Evolutionary conservation across 2,888 invertebrate species (phyloP), one percentile per base, ranked within the genome.

Genomic region (Chironomus riparius): DNA sequence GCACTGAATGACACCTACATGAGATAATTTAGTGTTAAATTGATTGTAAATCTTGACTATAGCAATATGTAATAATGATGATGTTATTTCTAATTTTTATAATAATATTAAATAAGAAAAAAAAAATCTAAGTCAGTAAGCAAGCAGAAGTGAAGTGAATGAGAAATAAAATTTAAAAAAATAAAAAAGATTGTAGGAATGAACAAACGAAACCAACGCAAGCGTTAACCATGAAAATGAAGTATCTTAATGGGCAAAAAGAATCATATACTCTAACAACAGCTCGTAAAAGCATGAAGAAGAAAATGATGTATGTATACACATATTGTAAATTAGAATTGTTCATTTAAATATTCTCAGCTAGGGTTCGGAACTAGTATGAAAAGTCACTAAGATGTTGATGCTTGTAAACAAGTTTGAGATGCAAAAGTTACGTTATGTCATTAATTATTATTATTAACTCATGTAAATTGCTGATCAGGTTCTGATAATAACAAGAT

Each of bases 261-360:
- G 84, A 84, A 79, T 83, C 84, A 77, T 84, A 84, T 79, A 82
- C 83, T 77, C 78, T 84, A 78, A 83, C 84, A 69, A 65, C 48
- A 18, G 83, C 83, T 73, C 83, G 84, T 78, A 84, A 83, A 10
- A 38, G 38, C 38, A 38, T 38, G 38, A 38, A 38, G 38, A 38
- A 38, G 38, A 38, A 38, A 50, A 79, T 83, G 78, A 80, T 83
- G 84, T 84, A 83, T 78, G 84, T 82, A 82, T 65, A 21, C 21
- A 65, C 18, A 65, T 24, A 21, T 24, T 65, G 38, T 38, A 38
- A 38, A 38, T 38, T 38, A 38, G 10, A 38, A 38, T 38, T 38
- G 38, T 38, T 38, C 38, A 38, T 38, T 38, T 38, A 38, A 38
- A 38, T 38, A 38, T 38, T 38, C 38, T 38, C 38, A 38, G 22